Evolutionary conservation across 2,888 invertebrate species (phyloP).

Genomic region (Lycocerus yunnanus): DNA sequence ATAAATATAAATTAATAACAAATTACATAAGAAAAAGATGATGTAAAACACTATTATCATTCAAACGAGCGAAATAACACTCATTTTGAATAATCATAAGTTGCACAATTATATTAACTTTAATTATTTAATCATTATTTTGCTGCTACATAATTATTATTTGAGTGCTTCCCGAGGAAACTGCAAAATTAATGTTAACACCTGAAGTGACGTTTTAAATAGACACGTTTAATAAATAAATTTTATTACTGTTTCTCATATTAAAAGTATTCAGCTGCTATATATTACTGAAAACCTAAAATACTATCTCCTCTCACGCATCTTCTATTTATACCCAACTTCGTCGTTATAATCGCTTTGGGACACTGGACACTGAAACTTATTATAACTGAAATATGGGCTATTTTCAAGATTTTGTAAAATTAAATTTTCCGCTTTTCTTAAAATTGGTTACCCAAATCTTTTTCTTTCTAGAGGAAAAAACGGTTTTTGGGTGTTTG

Average conservation of each 20-base stretch:
- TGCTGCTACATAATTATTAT: neutral
- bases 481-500: no score
- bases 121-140: neutral
- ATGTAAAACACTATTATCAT: neutral
- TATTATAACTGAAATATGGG: neutral
- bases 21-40: neutral
- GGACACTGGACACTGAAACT: conserved; percentile 6
- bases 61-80: neutral
- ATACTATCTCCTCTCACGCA: conserved; percentile 27
- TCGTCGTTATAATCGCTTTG: conserved; percentile 13
- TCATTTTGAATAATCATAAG: neutral
- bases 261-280: conserved; percentile 23
- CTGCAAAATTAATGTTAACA: neutral
- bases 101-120: neutral
- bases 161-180: neutral
- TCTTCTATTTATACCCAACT: conserved; percentile 22
- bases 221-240: neutral
- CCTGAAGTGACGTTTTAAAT: neutral
- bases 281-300: conserved; percentile 26
- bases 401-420: neutral
- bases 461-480: no score
- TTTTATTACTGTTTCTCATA: conserved; percentile 3
- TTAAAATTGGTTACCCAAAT: no score
- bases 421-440: neutral
- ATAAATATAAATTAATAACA: neutral